Evolutionary conservation across 1,140 invertebrate genomes (phyloP).

Genomic region (Heliconius congener): DNA sequence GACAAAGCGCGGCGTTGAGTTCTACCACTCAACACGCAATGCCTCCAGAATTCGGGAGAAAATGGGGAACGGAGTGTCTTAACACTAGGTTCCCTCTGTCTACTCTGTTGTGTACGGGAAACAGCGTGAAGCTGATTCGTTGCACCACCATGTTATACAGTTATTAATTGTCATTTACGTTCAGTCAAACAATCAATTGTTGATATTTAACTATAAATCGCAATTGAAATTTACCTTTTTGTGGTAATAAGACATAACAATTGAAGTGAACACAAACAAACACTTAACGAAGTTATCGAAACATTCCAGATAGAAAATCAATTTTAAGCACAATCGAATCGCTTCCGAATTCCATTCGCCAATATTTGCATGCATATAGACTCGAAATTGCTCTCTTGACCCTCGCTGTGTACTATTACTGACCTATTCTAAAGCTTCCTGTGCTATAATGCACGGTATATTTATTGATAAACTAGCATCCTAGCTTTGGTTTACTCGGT

Average conservation of each 20-base stretch:
- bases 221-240: too few relatives aligned
- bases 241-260: neutral
- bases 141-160: too few relatives aligned
- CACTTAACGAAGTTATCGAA: slow-evolving; percentile 3
- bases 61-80: too few relatives aligned
- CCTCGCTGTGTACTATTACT: slow-evolving; percentile 20
- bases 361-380: slow-evolving; percentile 16
- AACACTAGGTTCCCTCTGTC: too few relatives aligned
- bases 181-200: too few relatives aligned
- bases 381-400: slow-evolving; percentile 28
- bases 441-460: neutral
- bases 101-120: too few relatives aligned
- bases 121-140: too few relatives aligned
- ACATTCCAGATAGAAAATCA: slow-evolving; percentile 12
- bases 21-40: too few relatives aligned
- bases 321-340: slow-evolving; percentile 22
- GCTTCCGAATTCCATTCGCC: slow-evolving; percentile 14
- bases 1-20: too few relatives aligned
- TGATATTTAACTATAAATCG: too few relatives aligned
- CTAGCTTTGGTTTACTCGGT: neutral
- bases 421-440: slow-evolving; percentile 14
- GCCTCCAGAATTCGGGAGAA: too few relatives aligned
- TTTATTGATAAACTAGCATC: neutral
- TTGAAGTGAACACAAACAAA: neutral
- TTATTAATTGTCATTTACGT: too few relatives aligned